Evolutionary conservation across 2,888 invertebrate genomes (phyloP).

Genomic region (Magallana nippona): DNA sequence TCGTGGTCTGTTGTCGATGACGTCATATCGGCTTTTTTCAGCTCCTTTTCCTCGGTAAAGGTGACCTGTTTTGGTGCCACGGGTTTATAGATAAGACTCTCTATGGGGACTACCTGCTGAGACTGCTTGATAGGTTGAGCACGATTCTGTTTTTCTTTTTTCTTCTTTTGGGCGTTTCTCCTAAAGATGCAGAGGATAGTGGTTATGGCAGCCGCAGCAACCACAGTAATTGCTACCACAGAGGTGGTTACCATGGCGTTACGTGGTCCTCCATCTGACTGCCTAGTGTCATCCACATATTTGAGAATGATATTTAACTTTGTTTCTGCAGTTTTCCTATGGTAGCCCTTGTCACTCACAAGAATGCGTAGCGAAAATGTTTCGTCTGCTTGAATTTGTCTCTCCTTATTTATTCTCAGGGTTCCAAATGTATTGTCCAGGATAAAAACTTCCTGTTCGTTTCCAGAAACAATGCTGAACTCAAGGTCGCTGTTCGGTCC

Average conservation of each 20-base stretch:
- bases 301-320: conserved; percentile 41
- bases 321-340: conserved; percentile 31
- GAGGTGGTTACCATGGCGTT: conserved; percentile 63
- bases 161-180: conserved; percentile 64
- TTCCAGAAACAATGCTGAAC: conserved; percentile 55
- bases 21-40: background rate
- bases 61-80: background rate
- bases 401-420: conserved; percentile 40
- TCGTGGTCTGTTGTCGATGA: conserved; percentile 41
- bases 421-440: conserved; percentile 58
- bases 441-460: conserved; percentile 57
- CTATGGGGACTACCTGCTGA: background rate
- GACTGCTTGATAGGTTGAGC: background rate
- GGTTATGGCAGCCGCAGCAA: conserved; percentile 68
- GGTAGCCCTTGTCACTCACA: conserved; percentile 57
- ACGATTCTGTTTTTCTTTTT: conserved; percentile 37
- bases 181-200: conserved; percentile 70
- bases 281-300: conserved; percentile 20
- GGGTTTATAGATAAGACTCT: conserved; percentile 1
- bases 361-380: conserved; percentile 52
- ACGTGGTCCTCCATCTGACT: conserved; percentile 8
- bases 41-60: background rate
- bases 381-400: conserved; percentile 37
- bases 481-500: conserved; percentile 58
- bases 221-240: conserved; percentile 69